Evolutionary conservation across 1,140 invertebrate genomes (phyloP), one percentile per base, ranked within the genome.

Genomic region (Zaprionus inermis): DNA sequence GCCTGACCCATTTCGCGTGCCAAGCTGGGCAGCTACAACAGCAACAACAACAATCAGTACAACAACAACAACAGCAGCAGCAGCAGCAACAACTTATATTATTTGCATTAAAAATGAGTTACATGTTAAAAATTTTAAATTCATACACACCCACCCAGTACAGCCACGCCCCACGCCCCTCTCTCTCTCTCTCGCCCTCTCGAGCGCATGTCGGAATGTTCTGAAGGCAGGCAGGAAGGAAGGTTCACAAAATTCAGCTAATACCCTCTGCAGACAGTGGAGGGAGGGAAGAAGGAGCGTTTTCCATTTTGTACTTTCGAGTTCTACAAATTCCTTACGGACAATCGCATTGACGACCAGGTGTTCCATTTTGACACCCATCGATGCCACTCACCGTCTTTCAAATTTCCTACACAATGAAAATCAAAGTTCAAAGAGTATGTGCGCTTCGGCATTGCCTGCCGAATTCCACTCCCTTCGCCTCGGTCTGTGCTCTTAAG

Each of bases 61-160:
- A 22, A 52, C 32, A 24, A 22, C 12, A 16, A n/a, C 32, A 51
- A 51, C 16, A 44, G 36, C 46, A 61, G 56, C 63, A 38, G 41
- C 41, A 54, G 24, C 16, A 32, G 60, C 44, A 56, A 61, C 72
- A 79, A 56, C 66, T 77, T 79, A 74, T 86, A 88, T 88, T 88
- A 72, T 86, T 86, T 86, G 83, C 83, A 73, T 86, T 88, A 88
- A 82, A 88, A 86, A 88, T 86, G 83, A 86, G 83, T 86, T 86
- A 88, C 83, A 86, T 79, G 83, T 82, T 82, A 63, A 86, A 86
- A 82, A 88, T 88, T 86, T 86, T 86, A 88, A 81, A 88, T 86
- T 86, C 70, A 67, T 77, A 82, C 83, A 88, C 83, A 86, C 83
- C 82, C 79, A 86, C 82, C 64, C 44, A 72, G 59, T 57, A 52